Evolutionary conservation across 2,797 vertebrate species (phyloP).

Genomic region (Cephalopachus bancanus): DNA sequence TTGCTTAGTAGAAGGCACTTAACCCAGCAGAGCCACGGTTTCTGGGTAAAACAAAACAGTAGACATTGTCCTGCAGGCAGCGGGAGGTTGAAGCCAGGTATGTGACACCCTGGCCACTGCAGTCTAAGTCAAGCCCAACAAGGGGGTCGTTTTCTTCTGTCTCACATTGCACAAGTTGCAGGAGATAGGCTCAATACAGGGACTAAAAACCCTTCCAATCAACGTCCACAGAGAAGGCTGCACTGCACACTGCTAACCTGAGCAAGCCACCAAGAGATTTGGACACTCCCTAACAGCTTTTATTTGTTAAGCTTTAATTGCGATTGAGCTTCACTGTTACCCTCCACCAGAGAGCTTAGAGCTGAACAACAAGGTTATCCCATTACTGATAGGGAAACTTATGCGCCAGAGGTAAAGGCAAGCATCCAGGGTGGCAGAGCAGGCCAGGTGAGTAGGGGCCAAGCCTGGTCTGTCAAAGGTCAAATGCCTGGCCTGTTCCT

Average conservation of each 20-base stretch:
- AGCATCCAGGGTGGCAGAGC: neutral
- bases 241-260: neutral
- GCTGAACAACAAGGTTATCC: neutral
- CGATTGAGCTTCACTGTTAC: neutral
- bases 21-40: neutral
- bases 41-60: too few species aligned
- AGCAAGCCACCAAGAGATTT: neutral
- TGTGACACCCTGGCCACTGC: neutral
- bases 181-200: neutral
- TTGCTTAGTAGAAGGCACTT: neutral
- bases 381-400: fast-evolving
- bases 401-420: neutral
- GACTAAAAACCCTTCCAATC: neutral
- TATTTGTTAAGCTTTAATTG: neutral
- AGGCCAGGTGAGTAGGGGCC: neutral
- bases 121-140: neutral
- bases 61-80: neutral
- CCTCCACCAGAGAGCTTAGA: too few species aligned
- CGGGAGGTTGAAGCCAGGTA: neutral
- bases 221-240: fast-evolving
- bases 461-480: neutral
- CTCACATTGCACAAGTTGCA: neutral
- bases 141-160: neutral
- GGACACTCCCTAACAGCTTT: neutral
- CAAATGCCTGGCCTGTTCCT: neutral